These are phyloP conservation scores for Andrena bucephala DNA, from an alignment of 2,888 invertebrate species.

Conservation along the genomic window DNA sequence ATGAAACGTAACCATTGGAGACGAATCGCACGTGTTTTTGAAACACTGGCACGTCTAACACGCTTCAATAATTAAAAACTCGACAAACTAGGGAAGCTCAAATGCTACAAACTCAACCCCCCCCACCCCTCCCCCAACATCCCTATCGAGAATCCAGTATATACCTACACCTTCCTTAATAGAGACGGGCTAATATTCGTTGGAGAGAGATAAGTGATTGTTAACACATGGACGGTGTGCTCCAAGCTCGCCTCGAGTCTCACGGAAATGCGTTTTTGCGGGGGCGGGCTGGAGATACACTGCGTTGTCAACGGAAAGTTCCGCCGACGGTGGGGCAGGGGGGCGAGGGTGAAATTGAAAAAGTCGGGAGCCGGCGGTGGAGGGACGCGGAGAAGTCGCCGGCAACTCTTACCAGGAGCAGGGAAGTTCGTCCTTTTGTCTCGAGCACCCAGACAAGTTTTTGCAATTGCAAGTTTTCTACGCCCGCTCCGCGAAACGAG, in stretches of 20 bases:
- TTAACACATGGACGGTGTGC: constrained; percentile 40
- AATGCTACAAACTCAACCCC: no score
- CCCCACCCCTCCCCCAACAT: no score
- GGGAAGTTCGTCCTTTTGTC: constrained; percentile 70
- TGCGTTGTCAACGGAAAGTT: constrained; percentile 58
- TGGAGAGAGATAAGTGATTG: constrained; percentile 32
- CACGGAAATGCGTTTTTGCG: constrained; percentile 57
- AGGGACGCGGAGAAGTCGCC: constrained; percentile 60
- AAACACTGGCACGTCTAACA: neutral
- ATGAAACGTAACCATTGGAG: constrained; percentile 53
- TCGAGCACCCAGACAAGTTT: constrained; percentile 76
- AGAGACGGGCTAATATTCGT: neutral
- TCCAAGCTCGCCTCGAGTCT: constrained; percentile 41
- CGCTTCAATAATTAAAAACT: constrained; percentile 34
- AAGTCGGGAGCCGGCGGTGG: constrained; percentile 22
- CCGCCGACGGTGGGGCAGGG: constrained; percentile 27
- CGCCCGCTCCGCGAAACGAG: constrained; percentile 56
- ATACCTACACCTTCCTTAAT: no score
- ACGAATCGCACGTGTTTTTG: constrained; percentile 39
- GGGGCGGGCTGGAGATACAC: constrained; percentile 23
- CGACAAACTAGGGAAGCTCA: constrained; percentile 7
- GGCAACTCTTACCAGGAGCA: constrained; percentile 57
- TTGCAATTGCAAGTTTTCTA: constrained; percentile 78
- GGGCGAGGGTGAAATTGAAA: constrained; percentile 44
- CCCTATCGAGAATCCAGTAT: no score